A percentile compares a stretch with the other conserved stretches of the same genome.
These are phyloP conservation scores for Mormyrus proboscirostris DNA, from an alignment of 2,797 vertebrate species.

Conservation along the genomic window DNA sequence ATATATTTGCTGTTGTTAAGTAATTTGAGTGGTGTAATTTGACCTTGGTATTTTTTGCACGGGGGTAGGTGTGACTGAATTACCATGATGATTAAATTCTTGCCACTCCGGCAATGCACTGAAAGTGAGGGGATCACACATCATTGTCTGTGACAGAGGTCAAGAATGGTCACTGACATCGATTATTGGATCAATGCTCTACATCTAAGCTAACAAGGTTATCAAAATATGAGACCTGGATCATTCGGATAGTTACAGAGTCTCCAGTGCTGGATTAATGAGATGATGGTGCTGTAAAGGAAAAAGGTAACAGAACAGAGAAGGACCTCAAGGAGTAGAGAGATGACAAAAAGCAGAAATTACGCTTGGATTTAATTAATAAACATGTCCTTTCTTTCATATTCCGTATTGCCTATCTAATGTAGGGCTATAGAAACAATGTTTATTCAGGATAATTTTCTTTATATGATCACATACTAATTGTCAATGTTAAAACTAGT, in stretches of 20 bases:
- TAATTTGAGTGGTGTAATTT: neutral
- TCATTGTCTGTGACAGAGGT: neutral
- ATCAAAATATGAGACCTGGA: neutral
- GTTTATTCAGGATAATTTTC: neutral
- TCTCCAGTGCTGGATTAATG: neutral
- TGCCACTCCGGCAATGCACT: neutral
- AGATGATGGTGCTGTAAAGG: neutral
- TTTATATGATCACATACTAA: neutral
- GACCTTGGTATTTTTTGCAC: slow-evolving; percentile 3
- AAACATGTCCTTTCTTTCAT: neutral
- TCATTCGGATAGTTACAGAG: neutral
- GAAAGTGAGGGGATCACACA: neutral
- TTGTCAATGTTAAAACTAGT: neutral
- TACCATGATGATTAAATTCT: neutral
- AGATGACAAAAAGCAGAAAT: neutral
- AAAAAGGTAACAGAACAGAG: neutral
- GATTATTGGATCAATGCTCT: neutral
- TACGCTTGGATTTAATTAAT: neutral
- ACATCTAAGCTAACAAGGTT: neutral
- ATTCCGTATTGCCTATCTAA: neutral
- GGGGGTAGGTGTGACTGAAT: neutral
- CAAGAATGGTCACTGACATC: neutral
- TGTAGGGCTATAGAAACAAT: neutral
- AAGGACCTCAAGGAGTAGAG: neutral
- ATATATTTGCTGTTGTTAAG: neutral